Evolutionary conservation across 2,113 vertebrate species (phyloP).

Genomic region (Tachysurus vachellii): DNA sequence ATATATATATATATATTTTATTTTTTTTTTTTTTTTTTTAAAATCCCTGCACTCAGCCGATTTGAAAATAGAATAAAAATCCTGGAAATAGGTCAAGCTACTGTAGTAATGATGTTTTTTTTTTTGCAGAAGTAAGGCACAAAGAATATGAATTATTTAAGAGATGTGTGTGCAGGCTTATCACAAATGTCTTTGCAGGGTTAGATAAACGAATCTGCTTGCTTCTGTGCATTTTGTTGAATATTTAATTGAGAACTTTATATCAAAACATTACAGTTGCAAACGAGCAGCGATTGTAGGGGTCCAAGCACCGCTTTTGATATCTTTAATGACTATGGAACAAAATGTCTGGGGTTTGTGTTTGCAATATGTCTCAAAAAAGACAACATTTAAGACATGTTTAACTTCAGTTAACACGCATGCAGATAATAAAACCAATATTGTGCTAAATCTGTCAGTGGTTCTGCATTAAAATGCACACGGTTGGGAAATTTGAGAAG

Average conservation of each 20-base stretch:
- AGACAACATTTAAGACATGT: not conserved
- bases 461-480: not conserved
- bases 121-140: not conserved
- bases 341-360: not conserved
- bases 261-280: not conserved
- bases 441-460: not conserved
- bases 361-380: not conserved
- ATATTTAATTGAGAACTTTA: not conserved
- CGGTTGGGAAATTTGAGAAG: constrained; percentile 38
- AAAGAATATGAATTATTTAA: constrained; percentile 13
- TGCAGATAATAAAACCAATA: not conserved
- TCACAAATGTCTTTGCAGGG: not conserved
- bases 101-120: not conserved
- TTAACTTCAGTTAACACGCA: not conserved
- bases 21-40: too few species aligned
- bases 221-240: not conserved
- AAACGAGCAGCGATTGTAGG: not conserved
- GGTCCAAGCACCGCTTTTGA: not conserved
- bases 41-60: not conserved
- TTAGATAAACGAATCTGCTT: not conserved
- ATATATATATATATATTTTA: too few species aligned
- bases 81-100: not conserved
- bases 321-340: not conserved
- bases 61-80: not conserved
- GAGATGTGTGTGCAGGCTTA: not conserved